These are phyloP conservation scores for Leptinotarsa rubiginosa DNA, from an alignment of 2,888 invertebrate species.

Conservation along the genomic window DNA sequence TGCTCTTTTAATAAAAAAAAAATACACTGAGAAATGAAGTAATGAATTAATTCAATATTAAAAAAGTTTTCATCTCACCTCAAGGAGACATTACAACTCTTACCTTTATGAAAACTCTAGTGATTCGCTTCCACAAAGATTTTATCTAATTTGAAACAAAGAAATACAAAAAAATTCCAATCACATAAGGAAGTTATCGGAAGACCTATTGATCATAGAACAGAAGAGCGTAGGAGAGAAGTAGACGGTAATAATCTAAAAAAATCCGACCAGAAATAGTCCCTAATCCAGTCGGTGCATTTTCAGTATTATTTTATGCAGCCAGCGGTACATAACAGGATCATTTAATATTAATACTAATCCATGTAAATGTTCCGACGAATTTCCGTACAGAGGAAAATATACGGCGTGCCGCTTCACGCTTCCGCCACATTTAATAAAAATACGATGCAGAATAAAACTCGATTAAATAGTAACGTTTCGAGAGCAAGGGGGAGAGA, in stretches of 20 bases:
- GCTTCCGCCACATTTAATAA: slow-evolving; percentile 45
- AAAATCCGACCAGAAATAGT: slow-evolving; percentile 3
- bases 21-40: too few species aligned
- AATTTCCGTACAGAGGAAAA: slow-evolving; percentile 34
- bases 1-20: too few species aligned
- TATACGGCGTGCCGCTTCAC: slow-evolving; percentile 31
- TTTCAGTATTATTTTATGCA: slow-evolving; percentile 27
- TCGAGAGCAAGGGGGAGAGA: slow-evolving; percentile 20
- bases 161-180: not conserved
- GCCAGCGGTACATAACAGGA: slow-evolving; percentile 17
- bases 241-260: not conserved
- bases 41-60: too few species aligned
- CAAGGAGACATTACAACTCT: too few species aligned
- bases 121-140: too few species aligned
- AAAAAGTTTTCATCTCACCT: too few species aligned
- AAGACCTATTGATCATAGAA: not conserved
- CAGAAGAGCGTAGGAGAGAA: not conserved
- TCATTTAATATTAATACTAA: slow-evolving; percentile 31
- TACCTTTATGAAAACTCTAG: too few species aligned
- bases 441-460: slow-evolving; percentile 48
- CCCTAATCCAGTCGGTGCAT: slow-evolving; percentile 20
- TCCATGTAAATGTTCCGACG: slow-evolving; percentile 26
- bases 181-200: not conserved
- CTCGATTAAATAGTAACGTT: slow-evolving; percentile 49
- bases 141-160: not conserved